phyloP scores from a whole-genome alignment of 2,888 invertebrate species.

The Habrosyne pyritoides region DNA sequence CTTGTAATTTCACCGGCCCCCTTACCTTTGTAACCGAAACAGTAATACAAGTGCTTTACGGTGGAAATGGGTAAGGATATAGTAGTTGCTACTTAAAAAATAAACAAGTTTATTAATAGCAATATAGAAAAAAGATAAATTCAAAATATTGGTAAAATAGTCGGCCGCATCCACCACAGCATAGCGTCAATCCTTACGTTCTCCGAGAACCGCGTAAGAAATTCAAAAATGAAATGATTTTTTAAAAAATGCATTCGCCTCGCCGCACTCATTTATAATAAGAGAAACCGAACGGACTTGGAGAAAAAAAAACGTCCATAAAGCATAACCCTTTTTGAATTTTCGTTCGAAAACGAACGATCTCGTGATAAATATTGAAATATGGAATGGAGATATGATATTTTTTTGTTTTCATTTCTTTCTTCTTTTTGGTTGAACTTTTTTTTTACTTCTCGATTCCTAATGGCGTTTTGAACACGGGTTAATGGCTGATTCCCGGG shows the following conservation, averaged over 20 bases:
- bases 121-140: too few species aligned
- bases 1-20: too few species aligned
- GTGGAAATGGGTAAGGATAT: too few species aligned
- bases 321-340: constrained; percentile 63
- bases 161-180: not conserved
- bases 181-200: not conserved
- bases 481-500: constrained; percentile 59
- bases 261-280: constrained; percentile 74
- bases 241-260: constrained; percentile 59
- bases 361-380: constrained; percentile 81
- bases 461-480: constrained; percentile 67
- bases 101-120: too few species aligned
- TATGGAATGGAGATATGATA: constrained; percentile 77
- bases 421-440: constrained; percentile 28
- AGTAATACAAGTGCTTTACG: too few species aligned
- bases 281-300: constrained; percentile 50
- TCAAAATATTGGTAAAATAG: not conserved
- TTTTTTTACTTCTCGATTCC: constrained; percentile 45
- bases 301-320: constrained; percentile 43
- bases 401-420: constrained; percentile 47
- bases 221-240: constrained; percentile 66
- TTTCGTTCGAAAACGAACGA: constrained; percentile 78
- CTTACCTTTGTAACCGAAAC: too few species aligned
- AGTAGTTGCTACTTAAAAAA: too few species aligned
- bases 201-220: constrained; percentile 41